phyloP scores from a whole-genome alignment of 2,113 vertebrate species.

The Callocephalon fimbriatum region DNA sequence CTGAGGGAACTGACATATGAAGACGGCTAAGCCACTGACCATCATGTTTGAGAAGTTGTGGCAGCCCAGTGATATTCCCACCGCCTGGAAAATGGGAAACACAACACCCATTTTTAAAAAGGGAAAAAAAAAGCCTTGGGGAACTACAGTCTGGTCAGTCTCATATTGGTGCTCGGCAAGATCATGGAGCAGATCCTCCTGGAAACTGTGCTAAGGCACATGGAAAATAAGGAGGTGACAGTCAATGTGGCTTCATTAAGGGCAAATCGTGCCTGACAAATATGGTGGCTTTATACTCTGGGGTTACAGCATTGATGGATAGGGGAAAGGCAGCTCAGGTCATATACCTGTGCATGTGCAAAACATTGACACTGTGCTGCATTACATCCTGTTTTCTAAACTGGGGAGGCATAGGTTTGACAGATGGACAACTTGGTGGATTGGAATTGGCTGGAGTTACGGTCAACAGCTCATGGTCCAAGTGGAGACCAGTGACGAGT shows the following conservation, averaged over 20 bases:
- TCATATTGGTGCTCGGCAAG: not conserved
- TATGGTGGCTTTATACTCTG: rapidly evolving
- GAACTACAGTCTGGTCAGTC: not conserved
- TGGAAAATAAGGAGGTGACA: not conserved
- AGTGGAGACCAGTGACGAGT: not conserved
- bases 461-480: not conserved
- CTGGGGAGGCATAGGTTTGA: not conserved
- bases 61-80: not conserved
- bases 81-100: not conserved
- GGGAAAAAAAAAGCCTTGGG: not conserved
- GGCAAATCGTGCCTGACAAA: not conserved
- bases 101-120: not conserved
- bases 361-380: not conserved
- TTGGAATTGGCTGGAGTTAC: not conserved
- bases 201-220: not conserved
- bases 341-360: not conserved
- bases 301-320: not conserved
- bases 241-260: not conserved
- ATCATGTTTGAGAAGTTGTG: not conserved
- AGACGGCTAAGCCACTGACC: not conserved
- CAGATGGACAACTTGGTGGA: not conserved
- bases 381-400: not conserved
- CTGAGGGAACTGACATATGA: not conserved
- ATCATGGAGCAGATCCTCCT: not conserved
- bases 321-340: not conserved